Percentiles rank a stretch among this genome's conserved stretches.
These are phyloP conservation scores for Samia ricini DNA, from an alignment of 1,140 invertebrate species.

Conservation along the genomic window DNA sequence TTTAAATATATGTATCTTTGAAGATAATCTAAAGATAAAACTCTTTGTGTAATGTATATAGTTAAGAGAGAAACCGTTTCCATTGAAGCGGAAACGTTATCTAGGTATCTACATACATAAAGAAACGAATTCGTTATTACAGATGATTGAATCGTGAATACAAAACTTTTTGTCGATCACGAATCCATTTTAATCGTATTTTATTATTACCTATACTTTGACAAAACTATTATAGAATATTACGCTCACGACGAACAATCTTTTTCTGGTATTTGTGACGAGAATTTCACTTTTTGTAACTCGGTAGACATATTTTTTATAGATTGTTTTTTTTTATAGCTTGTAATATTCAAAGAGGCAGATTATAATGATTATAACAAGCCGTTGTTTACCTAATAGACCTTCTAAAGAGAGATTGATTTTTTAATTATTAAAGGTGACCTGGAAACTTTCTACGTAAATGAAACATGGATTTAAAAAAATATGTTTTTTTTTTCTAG, in stretches of 20 bases:
- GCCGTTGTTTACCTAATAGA: not conserved
- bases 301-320: not conserved
- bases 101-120: not conserved
- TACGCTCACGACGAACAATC: not conserved
- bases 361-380: not conserved
- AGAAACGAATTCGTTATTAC: constrained; percentile 1
- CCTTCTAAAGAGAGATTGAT: not conserved
- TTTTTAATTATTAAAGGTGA: not conserved
- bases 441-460: too few relatives aligned
- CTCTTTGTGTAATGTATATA: not conserved
- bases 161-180: constrained; percentile 6
- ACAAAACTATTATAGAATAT: constrained; percentile 7
- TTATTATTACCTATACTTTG: constrained; percentile 4
- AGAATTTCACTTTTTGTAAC: not conserved
- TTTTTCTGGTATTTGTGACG: not conserved
- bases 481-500: too few relatives aligned
- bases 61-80: not conserved
- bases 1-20: not conserved
- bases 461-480: too few relatives aligned
- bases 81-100: not conserved
- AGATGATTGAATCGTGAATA: not conserved
- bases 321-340: too few relatives aligned
- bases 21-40: not conserved
- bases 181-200: not conserved
- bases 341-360: not conserved